Evolutionary conservation across 2,888 invertebrate species (phyloP).

Genomic region (Xestia sexstrigata): DNA sequence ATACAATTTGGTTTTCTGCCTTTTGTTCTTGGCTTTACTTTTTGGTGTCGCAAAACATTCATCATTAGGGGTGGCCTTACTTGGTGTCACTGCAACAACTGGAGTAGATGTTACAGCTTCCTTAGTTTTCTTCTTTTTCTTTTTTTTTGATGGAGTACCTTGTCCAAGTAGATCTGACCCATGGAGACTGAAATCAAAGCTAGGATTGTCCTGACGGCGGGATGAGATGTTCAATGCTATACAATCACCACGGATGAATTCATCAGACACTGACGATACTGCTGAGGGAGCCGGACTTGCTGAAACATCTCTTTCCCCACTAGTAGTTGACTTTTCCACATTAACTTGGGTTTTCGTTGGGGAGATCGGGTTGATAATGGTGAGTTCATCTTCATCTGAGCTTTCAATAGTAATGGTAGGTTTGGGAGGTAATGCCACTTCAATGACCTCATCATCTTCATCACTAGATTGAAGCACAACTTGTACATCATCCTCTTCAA

Average conservation of each 20-base stretch:
- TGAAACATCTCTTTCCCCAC: slow-evolving; percentile 77
- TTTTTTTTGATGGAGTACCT: slow-evolving; percentile 82
- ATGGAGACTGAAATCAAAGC: slow-evolving; percentile 88
- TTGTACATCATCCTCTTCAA: slow-evolving; percentile 77
- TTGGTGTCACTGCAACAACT: slow-evolving; percentile 61
- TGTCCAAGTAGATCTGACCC: slow-evolving; percentile 84
- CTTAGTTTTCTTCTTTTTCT: slow-evolving; percentile 85
- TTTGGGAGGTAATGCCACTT: slow-evolving; percentile 86
- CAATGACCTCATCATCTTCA: slow-evolving; percentile 89
- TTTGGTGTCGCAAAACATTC: slow-evolving; percentile 88
- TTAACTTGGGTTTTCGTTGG: slow-evolving; percentile 63
- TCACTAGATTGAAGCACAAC: slow-evolving; percentile 84
- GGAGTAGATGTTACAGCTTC: slow-evolving; percentile 80
- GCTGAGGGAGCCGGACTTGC: slow-evolving; percentile 88
- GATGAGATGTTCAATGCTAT: slow-evolving; percentile 88
- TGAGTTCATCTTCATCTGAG: slow-evolving; percentile 86
- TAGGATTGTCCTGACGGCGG: slow-evolving; percentile 79
- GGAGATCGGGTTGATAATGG: slow-evolving; percentile 69
- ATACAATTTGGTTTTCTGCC: slow-evolving; percentile 82
- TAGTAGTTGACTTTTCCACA: slow-evolving; percentile 63
- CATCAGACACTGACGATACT: slow-evolving; percentile 88
- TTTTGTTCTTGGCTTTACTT: slow-evolving; percentile 86
- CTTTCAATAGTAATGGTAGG: slow-evolving; percentile 88
- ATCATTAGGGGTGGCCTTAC: slow-evolving; percentile 68
- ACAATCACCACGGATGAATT: slow-evolving; percentile 88